Conservation (phyloP, 2,113 vertebrate species). For the Halcyon senegalensis region DNA sequence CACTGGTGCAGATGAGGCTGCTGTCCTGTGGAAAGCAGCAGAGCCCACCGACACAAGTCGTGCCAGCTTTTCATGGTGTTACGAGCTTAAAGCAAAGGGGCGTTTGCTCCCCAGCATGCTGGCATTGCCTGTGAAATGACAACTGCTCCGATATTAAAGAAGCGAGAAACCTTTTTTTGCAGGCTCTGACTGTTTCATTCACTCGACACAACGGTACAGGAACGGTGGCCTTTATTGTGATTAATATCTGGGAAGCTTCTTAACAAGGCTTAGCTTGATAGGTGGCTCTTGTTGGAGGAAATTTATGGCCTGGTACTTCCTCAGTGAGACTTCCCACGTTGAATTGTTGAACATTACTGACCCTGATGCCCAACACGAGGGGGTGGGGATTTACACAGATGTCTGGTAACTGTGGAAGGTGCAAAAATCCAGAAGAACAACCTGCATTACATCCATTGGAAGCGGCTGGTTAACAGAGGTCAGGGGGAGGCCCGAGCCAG, state of each 20-base stretch:
- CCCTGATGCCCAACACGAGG: slow-evolving; percentile 76
- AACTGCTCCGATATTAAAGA: neutral
- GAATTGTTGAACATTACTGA: slow-evolving; percentile 79
- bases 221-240: slow-evolving; percentile 48
- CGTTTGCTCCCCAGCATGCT: neutral
- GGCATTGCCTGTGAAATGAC: neutral
- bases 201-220: neutral
- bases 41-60: accelerated
- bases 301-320: slow-evolving; percentile 82
- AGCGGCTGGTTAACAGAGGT: slow-evolving; percentile 57
- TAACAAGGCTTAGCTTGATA: slow-evolving; percentile 67
- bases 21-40: neutral
- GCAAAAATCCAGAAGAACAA: slow-evolving; percentile 75
- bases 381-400: slow-evolving; percentile 74
- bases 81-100: neutral
- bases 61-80: accelerated
- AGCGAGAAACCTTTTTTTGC: neutral
- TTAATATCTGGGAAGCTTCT: slow-evolving; percentile 70
- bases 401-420: slow-evolving; percentile 74
- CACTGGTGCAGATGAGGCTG: accelerated
- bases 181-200: slow-evolving; percentile 1
- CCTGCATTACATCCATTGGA: slow-evolving; percentile 71
- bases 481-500: slow-evolving; percentile 69
- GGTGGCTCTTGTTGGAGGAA: slow-evolving; percentile 78
- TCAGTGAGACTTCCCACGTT: slow-evolving; percentile 81